Percentiles rank a stretch among this genome's conserved stretches.
Conservation (phyloP, 2,888 invertebrate species). For the Oasisia sp. region DNA sequence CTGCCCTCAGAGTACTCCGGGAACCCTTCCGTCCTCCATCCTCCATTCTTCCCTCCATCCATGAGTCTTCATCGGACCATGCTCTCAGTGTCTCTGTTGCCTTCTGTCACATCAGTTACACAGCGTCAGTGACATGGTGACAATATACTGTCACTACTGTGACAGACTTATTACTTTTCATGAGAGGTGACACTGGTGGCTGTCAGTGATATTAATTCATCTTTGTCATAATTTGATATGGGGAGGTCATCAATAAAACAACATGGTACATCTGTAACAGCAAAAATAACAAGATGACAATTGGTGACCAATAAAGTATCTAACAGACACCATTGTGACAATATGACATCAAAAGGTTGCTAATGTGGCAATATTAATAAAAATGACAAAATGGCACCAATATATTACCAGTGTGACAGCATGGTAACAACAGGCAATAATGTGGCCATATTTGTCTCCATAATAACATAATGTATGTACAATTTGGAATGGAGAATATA, state of each 20-base stretch:
- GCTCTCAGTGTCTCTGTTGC: constrained; percentile 22
- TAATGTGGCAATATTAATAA: no score
- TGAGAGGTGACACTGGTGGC: no score
- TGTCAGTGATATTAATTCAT: no score
- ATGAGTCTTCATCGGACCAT: constrained; percentile 17
- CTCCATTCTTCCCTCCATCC: constrained; percentile 1
- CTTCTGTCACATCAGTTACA: not conserved
- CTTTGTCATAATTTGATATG: no score
- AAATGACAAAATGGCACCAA: not conserved
- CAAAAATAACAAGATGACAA: not conserved
- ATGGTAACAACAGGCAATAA: not conserved
- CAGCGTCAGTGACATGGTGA: no score
- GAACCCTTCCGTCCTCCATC: not conserved
- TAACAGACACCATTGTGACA: not conserved
- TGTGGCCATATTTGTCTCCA: no score
- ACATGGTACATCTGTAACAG: no score
- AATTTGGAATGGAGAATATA: not conserved
- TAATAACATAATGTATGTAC: no score
- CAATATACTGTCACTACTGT: no score
- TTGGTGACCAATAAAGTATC: not conserved
- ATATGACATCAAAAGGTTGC: not conserved
- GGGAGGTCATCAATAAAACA: no score
- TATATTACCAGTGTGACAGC: not conserved
- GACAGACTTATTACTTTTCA: no score
- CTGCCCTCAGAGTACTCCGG: not conserved